Conservation (phyloP, 2,797 vertebrate genomes). For the Poeciliopsis gracilis region DNA sequence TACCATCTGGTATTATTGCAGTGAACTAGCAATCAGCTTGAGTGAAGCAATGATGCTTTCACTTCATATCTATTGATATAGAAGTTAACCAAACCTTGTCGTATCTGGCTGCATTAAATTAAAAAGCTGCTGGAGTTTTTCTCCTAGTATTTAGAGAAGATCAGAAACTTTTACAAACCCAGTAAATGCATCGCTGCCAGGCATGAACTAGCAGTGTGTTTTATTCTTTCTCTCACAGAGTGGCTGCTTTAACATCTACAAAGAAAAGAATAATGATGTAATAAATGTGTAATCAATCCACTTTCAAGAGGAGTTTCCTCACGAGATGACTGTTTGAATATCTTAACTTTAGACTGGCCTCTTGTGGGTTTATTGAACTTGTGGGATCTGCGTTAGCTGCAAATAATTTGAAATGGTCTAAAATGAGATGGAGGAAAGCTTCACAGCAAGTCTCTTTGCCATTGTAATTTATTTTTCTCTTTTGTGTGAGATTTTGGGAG, state of each 20-base stretch:
- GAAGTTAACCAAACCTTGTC: slow-evolving; percentile 9
- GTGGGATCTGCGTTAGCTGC: slow-evolving; percentile 30
- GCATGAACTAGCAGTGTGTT: slow-evolving; percentile 9
- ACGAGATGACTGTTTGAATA: slow-evolving; percentile 47
- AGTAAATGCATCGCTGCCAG: slow-evolving; percentile 11
- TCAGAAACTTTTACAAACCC: slow-evolving; percentile 5
- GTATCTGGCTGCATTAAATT: slow-evolving; percentile 15
- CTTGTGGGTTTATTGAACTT: slow-evolving; percentile 47
- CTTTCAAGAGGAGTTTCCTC: slow-evolving; percentile 37
- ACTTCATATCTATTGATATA: slow-evolving; percentile 20
- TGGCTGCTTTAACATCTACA: slow-evolving; percentile 13
- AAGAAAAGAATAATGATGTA: slow-evolving; percentile 42
- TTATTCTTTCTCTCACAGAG: slow-evolving; percentile 1
- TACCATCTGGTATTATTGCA: slow-evolving; percentile 9
- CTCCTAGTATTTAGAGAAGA: slow-evolving; percentile 5
- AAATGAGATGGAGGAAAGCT: slow-evolving; percentile 56
- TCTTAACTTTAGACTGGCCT: slow-evolving; percentile 56
- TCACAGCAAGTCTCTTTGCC: slow-evolving; percentile 49
- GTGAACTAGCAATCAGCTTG: slow-evolving; percentile 22
- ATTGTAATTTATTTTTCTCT: slow-evolving; percentile 46
- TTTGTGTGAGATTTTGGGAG: slow-evolving; percentile 51
- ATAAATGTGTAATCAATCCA: slow-evolving; percentile 50
- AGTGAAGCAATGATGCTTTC: slow-evolving; percentile 17
- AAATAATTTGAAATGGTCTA: slow-evolving; percentile 46
- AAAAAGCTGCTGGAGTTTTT: slow-evolving; percentile 22